Conservation (phyloP, 1,140 invertebrate genomes). For the Cyphomyrmex costatus region DNA sequence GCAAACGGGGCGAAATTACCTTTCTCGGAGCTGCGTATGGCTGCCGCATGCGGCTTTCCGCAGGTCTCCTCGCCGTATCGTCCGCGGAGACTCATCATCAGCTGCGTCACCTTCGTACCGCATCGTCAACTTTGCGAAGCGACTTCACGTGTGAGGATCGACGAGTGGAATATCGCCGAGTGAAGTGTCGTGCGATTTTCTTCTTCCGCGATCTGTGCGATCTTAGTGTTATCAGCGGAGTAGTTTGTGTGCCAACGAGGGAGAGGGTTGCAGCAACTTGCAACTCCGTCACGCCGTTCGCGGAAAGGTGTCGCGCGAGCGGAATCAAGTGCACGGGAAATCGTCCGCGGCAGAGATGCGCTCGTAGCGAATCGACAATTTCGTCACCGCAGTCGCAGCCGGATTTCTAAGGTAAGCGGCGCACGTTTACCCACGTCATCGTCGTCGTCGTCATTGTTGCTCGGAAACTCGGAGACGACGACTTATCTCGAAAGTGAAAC, state of each 20-base stretch:
- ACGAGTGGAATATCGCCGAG: not conserved
- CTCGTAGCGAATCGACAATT: slow-evolving; percentile 77
- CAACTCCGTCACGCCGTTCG: not conserved
- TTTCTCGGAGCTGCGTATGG: not conserved
- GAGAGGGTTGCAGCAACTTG: not conserved
- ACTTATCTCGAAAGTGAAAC: not conserved
- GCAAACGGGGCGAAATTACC: slow-evolving; percentile 23
- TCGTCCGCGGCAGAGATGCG: slow-evolving; percentile 66
- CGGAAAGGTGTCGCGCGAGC: slow-evolving; percentile 15
- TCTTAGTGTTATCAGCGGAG: not conserved
- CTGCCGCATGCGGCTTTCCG: slow-evolving; percentile 6
- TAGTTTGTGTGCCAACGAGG: not conserved
- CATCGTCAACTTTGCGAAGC: not conserved
- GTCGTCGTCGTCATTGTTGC: not conserved
- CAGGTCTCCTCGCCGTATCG: not conserved
- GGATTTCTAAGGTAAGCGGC: slow-evolving; percentile 79
- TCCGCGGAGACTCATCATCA: slow-evolving; percentile 1
- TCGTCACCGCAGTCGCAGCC: slow-evolving; percentile 72
- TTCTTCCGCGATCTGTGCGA: not conserved
- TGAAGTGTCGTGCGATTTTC: slow-evolving; percentile 29
- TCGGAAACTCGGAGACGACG: not conserved
- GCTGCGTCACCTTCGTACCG: not conserved
- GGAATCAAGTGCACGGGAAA: slow-evolving; percentile 1
- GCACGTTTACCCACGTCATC: not conserved
- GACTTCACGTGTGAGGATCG: slow-evolving; percentile 19